Conservation (phyloP, 2,888 invertebrate species). For the Liodrosophila aerea region DNA sequence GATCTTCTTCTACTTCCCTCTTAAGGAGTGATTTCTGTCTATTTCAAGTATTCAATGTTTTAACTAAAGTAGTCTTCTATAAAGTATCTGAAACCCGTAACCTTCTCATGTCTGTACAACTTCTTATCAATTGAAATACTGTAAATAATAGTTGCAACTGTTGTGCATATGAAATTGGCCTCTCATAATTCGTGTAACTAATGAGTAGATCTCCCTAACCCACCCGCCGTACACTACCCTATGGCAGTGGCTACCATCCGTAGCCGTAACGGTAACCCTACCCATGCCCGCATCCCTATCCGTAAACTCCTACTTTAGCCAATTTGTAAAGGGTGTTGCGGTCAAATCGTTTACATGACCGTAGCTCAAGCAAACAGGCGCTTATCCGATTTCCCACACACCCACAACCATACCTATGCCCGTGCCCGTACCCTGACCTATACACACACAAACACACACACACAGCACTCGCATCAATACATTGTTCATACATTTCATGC, state of each 20-base stretch:
- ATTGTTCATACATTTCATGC: constrained; percentile 77
- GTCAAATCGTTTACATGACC: constrained; percentile 40
- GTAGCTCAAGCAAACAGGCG: constrained; percentile 29
- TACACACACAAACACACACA: constrained; percentile 18
- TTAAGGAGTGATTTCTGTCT: no score
- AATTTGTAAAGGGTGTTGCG: constrained; percentile 24
- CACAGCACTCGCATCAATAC: constrained; percentile 51
- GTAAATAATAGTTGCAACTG: constrained; percentile 19
- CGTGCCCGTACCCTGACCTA: constrained; percentile 1
- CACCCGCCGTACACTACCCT: no score
- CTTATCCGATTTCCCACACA: constrained; percentile 20
- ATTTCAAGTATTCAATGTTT: no score
- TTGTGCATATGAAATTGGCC: constrained; percentile 40
- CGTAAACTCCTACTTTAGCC: constrained; percentile 1
- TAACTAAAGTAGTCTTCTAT: no score
- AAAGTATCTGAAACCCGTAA: no score
- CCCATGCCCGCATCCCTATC: neutral
- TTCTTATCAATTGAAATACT: neutral
- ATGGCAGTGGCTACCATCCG: no score
- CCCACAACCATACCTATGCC: neutral
- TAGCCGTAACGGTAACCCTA: no score
- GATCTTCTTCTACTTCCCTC: no score
- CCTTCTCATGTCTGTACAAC: no score
- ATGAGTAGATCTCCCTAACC: constrained; percentile 19
- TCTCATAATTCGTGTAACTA: constrained; percentile 30